Percentiles rank a stretch among this genome's conserved stretches.
Conservation (phyloP, 2,888 invertebrate species). For the Tiliacea citrago region DNA sequence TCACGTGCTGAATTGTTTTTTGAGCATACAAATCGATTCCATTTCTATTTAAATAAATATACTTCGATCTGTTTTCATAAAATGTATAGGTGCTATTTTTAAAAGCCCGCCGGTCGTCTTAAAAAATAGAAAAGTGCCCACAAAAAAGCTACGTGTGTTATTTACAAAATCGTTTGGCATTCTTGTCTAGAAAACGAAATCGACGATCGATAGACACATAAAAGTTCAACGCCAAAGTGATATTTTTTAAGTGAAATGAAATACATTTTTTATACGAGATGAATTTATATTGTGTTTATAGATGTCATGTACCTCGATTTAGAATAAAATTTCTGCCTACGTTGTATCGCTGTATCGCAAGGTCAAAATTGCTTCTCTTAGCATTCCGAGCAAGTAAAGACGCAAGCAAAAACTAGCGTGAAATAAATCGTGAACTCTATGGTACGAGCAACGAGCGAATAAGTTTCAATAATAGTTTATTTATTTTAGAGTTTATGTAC, state of each 20-base stretch:
- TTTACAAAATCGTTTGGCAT: constrained; percentile 48
- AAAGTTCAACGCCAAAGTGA: constrained; percentile 23
- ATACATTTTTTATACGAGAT: constrained; percentile 33
- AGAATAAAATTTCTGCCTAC: constrained; percentile 52
- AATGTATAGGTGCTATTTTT: constrained; percentile 2
- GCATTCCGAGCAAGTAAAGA: constrained; percentile 80
- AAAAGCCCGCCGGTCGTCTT: constrained; percentile 24
- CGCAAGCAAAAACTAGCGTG: constrained; percentile 79
- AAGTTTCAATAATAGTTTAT: background rate
- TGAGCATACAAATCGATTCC: background rate
- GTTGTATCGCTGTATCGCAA: constrained; percentile 60
- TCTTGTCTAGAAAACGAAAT: constrained; percentile 43
- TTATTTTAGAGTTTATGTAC: no score
- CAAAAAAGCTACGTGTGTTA: constrained; percentile 54
- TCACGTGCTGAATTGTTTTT: constrained; percentile 4
- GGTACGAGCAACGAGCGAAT: constrained; percentile 64
- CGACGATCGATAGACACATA: constrained; percentile 35
- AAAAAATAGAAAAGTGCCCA: constrained; percentile 37
- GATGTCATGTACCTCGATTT: constrained; percentile 51
- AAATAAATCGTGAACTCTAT: constrained; percentile 72
- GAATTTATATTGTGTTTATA: constrained; percentile 35
- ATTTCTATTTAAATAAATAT: constrained; percentile 40
- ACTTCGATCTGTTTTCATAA: constrained; percentile 10
- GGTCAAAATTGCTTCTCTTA: constrained; percentile 79
- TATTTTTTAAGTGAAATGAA: constrained; percentile 43